phyloP scores from a whole-genome alignment of 2,888 invertebrate genomes.

The Drosophila flavopinicola region DNA sequence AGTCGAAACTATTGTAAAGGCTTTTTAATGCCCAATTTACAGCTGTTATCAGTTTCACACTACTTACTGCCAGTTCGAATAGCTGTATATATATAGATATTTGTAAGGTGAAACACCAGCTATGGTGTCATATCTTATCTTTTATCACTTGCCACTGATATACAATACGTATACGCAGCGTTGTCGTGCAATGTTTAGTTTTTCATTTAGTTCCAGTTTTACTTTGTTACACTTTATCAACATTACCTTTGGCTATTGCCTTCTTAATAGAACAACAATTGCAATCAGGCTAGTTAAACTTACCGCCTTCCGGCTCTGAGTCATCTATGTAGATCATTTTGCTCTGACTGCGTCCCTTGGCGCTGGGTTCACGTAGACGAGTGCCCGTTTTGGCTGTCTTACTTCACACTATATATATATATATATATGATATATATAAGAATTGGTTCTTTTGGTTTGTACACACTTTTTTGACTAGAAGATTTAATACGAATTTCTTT shows the following conservation, averaged over 20 bases:
- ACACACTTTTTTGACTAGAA: slow-evolving; percentile 30
- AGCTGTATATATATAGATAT: slow-evolving; percentile 9
- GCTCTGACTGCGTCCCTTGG: slow-evolving; percentile 54
- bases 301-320: slow-evolving; percentile 95
- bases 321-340: slow-evolving; percentile 95
- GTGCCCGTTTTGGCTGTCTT: slow-evolving; percentile 68
- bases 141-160: slow-evolving; percentile 48
- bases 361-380: slow-evolving; percentile 70
- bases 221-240: slow-evolving; percentile 2
- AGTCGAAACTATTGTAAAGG: slow-evolving; percentile 26
- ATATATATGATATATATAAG: slow-evolving; percentile 11
- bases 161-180: slow-evolving; percentile 24
- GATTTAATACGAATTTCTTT: slow-evolving; percentile 43
- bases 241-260: neutral
- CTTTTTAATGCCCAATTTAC: slow-evolving; percentile 38
- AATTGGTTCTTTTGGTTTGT: slow-evolving; percentile 14
- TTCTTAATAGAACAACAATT: neutral
- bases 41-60: slow-evolving; percentile 27
- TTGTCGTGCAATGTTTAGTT: slow-evolving; percentile 1
- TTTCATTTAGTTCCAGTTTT: neutral
- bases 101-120: slow-evolving; percentile 1
- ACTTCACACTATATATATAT: slow-evolving; percentile 4
- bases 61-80: slow-evolving; percentile 10
- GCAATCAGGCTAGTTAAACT: slow-evolving; percentile 81
- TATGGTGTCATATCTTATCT: slow-evolving; percentile 11